Percentiles rank a stretch among this genome's conserved stretches.
Evolutionary conservation across 2,797 vertebrate genomes (phyloP).

Genomic region (Sandelia bainsii): DNA sequence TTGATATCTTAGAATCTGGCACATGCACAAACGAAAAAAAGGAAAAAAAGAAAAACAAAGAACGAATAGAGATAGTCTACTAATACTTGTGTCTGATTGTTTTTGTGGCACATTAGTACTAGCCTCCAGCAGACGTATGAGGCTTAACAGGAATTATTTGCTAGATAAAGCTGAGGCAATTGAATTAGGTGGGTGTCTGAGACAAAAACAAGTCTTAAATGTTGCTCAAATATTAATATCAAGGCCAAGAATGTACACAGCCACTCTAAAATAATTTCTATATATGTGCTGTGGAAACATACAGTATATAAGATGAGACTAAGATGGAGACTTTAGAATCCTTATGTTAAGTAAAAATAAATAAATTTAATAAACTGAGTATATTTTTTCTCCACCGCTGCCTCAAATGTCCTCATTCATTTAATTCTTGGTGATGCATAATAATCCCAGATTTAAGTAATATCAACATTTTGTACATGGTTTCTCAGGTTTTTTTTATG

Average conservation of each 20-base stretch:
- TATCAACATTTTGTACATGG: too few relatives aligned
- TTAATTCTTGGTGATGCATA: too few relatives aligned
- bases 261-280: neutral
- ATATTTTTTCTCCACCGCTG: too few relatives aligned
- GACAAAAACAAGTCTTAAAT: conserved; percentile 19
- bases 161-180: conserved; percentile 27
- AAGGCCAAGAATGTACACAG: conserved; percentile 15
- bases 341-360: neutral
- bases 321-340: neutral
- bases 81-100: conserved; percentile 21
- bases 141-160: conserved; percentile 27
- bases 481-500: too few relatives aligned
- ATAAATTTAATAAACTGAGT: too few relatives aligned
- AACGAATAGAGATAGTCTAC: conserved; percentile 5
- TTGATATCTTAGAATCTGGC: conserved; percentile 10
- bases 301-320: neutral
- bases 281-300: neutral
- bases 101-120: conserved; percentile 17
- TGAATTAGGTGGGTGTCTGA: conserved; percentile 27
- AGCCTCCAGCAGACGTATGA: conserved; percentile 34
- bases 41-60: neutral
- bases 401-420: too few relatives aligned
- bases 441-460: too few relatives aligned
- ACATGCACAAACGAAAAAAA: neutral
- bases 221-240: conserved; percentile 30